Percentiles rank a stretch among this genome's conserved stretches.
These are phyloP conservation scores for Harpagoxenus sublaevis DNA, from an alignment of 2,888 invertebrate genomes.

Conservation along the genomic window DNA sequence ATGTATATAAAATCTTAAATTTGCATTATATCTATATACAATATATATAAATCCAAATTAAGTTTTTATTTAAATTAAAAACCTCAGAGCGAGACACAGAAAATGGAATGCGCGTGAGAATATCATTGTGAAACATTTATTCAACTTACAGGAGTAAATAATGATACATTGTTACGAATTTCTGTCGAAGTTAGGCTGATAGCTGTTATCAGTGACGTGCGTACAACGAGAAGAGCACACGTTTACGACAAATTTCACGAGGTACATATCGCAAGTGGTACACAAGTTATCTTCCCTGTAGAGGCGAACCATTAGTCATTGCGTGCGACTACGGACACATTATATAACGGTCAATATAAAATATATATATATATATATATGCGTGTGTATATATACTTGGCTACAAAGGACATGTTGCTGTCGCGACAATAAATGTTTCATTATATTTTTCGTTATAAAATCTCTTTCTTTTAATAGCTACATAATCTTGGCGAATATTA, in stretches of 20 bases:
- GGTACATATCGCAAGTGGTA: constrained; percentile 77
- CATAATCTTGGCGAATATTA: constrained; percentile 77
- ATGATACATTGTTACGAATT: constrained; percentile 79
- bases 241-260: constrained; percentile 78
- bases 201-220: constrained; percentile 76
- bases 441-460: constrained; percentile 78
- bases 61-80: constrained; percentile 10
- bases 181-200: constrained; percentile 66
- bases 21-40: not conserved
- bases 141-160: constrained; percentile 81
- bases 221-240: constrained; percentile 75
- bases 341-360: constrained; percentile 73
- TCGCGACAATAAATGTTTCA: constrained; percentile 76
- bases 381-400: constrained; percentile 65
- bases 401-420: constrained; percentile 75
- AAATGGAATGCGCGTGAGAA: constrained; percentile 37
- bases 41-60: not conserved
- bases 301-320: constrained; percentile 42
- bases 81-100: not conserved
- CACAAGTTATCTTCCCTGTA: constrained; percentile 62
- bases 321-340: constrained; percentile 48
- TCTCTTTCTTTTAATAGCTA: constrained; percentile 67
- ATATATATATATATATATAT: constrained; percentile 59
- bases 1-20: not conserved
- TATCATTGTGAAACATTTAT: constrained; percentile 84